Evolutionary conservation across 2,888 invertebrate genomes (phyloP), one percentile per base, ranked within the genome.

Genomic region (Fragum fragum): DNA sequence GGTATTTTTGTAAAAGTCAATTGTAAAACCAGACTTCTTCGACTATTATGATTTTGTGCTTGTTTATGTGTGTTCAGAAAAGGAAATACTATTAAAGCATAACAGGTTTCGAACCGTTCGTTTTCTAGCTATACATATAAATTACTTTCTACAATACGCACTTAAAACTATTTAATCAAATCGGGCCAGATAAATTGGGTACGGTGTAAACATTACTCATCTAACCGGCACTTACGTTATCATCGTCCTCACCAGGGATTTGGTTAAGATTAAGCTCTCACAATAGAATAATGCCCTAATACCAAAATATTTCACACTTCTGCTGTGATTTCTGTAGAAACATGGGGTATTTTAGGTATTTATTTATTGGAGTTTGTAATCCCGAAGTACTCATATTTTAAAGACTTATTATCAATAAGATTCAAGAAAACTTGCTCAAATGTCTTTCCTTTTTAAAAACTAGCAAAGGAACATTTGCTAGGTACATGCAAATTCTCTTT

Each of bases 201-300:
- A 21, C 53, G 53, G 70, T 52, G 52, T 71, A 57, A 36, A 71
- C 53, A 75, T 70, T 74, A 79, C 71, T 71, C 55, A 71, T 70
- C 63, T 66, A n/a, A 28, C 70, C 70, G 71, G 63, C 79, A 66
- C 74, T 72, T 74, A 61, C 59, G 69, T 75, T 80, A 80, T 57
- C 76, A 69, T 29, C 36, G 61, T 32, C 32, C 63, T 76, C 70
- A 70, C 57, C 18, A n/a, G 61, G 71, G 76, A 69, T 70, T 53
- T 42, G 61, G 32, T 16, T 29, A 23, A 9, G 78, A 73, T 75
- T 82, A 78, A 78, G 39, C 63, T 53, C 14, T 42, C 14, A 82
- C 75, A 78, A 78, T 78, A 75, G 66, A 72, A 68, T 68, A 72
- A 52, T 75, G 66, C 57, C 71, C 26, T 18, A 26, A 69, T 63